phyloP scores from a whole-genome alignment of 2,888 invertebrate genomes.

The Tachystola acroxantha region DNA sequence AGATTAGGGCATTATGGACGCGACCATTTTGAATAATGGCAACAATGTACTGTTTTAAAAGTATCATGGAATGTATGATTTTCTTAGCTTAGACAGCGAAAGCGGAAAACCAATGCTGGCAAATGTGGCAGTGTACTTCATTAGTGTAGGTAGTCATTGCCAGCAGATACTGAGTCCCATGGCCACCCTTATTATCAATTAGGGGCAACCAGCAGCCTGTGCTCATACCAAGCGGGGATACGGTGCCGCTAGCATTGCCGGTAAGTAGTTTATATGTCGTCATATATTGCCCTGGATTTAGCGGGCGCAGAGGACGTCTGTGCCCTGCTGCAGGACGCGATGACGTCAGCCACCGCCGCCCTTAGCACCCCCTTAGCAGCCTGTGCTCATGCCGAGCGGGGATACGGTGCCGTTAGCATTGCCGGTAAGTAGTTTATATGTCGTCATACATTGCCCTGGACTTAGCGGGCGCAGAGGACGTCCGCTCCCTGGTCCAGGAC shows the following conservation, averaged over 20 bases:
- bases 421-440: slow-evolving; percentile 65
- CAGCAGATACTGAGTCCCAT: slow-evolving; percentile 53
- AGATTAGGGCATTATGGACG: too few relatives aligned
- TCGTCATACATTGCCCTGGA: slow-evolving; percentile 88
- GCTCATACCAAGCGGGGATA: slow-evolving; percentile 90
- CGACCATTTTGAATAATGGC: too few relatives aligned
- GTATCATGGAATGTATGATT: too few relatives aligned
- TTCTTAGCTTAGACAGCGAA: too few relatives aligned
- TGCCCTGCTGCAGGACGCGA: slow-evolving; percentile 94
- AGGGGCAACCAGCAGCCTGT: slow-evolving; percentile 77
- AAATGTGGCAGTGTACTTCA: too few relatives aligned
- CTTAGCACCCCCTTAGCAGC: slow-evolving; percentile 57
- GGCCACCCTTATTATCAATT: slow-evolving; percentile 31
- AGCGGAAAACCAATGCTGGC: too few relatives aligned
- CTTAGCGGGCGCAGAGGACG: slow-evolving; percentile 96
- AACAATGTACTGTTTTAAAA: too few relatives aligned
- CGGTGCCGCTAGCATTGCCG: slow-evolving; percentile 86
- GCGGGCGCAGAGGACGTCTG: slow-evolving; percentile 97
- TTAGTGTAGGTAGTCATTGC: too few relatives aligned
- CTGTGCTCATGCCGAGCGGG: slow-evolving; percentile 90
- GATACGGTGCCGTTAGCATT: slow-evolving; percentile 86
- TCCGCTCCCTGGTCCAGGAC: slow-evolving; percentile 93
- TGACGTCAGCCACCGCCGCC: slow-evolving; percentile 82
- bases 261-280: slow-evolving; percentile 38
- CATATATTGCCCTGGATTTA: slow-evolving; percentile 91